Conservation (phyloP, 2,888 invertebrate species). For the Drosophila atroscutellata region DNA sequence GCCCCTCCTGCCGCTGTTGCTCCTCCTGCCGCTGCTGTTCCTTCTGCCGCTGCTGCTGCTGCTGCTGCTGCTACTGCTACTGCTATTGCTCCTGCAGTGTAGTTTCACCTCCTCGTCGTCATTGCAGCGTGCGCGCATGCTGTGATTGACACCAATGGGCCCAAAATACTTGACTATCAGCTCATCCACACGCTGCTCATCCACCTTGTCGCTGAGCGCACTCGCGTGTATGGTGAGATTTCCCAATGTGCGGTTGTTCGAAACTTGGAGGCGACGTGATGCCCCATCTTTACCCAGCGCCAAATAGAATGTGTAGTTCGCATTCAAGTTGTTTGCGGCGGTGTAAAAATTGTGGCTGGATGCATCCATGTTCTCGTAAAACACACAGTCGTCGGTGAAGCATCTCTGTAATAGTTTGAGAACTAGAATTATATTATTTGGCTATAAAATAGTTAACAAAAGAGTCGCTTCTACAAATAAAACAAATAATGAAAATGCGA, state of each 20-base stretch:
- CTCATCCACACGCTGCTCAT: slow-evolving; percentile 85
- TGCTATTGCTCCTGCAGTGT: too few species aligned
- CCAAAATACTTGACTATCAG: slow-evolving; percentile 86
- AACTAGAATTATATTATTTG: slow-evolving; percentile 80
- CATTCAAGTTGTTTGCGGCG: slow-evolving; percentile 90
- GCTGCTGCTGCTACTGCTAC: slow-evolving; percentile 57
- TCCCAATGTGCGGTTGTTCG: slow-evolving; percentile 89
- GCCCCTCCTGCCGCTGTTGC: slow-evolving; percentile 62
- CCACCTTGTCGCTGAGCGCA: slow-evolving; percentile 87
- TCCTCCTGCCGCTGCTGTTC: slow-evolving; percentile 44
- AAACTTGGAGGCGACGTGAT: slow-evolving; percentile 90
- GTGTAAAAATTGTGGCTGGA: slow-evolving; percentile 95
- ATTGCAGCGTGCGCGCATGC: slow-evolving; percentile 85
- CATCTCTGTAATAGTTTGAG: slow-evolving; percentile 90
- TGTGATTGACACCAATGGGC: slow-evolving; percentile 85
- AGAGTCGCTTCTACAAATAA: background rate
- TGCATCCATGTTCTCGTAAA: slow-evolving; percentile 94
- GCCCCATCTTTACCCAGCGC: slow-evolving; percentile 91
- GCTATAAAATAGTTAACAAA: slow-evolving; percentile 57
- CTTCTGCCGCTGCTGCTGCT: slow-evolving; percentile 60
- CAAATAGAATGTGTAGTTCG: slow-evolving; percentile 90
- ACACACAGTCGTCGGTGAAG: slow-evolving; percentile 93
- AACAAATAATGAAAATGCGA: background rate
- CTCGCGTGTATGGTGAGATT: slow-evolving; percentile 91
- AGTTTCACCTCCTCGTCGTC: slow-evolving; percentile 84